A percentile compares a stretch with the other conserved stretches of the same genome.
Evolutionary conservation across 2,113 vertebrate species (phyloP).

Genomic region (Leptosomus discolor): DNA sequence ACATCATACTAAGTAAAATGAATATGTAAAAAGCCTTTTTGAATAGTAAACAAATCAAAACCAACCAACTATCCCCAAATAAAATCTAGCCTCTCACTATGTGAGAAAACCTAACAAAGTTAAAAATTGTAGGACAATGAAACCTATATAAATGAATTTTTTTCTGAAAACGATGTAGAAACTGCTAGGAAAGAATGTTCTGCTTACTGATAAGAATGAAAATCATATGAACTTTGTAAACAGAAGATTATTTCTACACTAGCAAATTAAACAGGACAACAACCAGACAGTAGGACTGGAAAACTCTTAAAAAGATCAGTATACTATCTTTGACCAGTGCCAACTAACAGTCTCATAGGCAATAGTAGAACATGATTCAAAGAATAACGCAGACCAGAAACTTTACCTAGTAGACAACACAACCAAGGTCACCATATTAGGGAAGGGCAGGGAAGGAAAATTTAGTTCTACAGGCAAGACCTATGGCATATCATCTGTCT

Average conservation of each 20-base stretch:
- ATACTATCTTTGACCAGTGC: not conserved
- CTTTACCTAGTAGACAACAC: not conserved
- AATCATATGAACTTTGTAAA: not conserved
- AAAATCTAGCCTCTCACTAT: not conserved
- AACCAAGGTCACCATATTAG: not conserved
- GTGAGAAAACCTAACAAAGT: not conserved
- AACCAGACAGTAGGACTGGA: not conserved
- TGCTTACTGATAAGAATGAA: not conserved
- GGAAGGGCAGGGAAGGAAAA: not conserved
- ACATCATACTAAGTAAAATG: not conserved
- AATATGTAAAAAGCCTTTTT: not conserved
- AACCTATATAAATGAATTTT: not conserved
- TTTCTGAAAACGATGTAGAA: not conserved
- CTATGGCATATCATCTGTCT: not conserved
- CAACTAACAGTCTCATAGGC: not conserved
- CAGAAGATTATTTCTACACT: not conserved
- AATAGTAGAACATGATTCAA: not conserved
- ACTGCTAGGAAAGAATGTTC: not conserved
- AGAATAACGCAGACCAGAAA: not conserved
- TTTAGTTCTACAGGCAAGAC: not conserved
- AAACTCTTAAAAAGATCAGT: not conserved
- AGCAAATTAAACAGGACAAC: not conserved
- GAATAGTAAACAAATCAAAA: not conserved
- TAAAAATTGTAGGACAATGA: not conserved
- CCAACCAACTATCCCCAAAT: not conserved